phyloP scores from a whole-genome alignment of 2,888 invertebrate species.

The Agriopis leucophaearia region DNA sequence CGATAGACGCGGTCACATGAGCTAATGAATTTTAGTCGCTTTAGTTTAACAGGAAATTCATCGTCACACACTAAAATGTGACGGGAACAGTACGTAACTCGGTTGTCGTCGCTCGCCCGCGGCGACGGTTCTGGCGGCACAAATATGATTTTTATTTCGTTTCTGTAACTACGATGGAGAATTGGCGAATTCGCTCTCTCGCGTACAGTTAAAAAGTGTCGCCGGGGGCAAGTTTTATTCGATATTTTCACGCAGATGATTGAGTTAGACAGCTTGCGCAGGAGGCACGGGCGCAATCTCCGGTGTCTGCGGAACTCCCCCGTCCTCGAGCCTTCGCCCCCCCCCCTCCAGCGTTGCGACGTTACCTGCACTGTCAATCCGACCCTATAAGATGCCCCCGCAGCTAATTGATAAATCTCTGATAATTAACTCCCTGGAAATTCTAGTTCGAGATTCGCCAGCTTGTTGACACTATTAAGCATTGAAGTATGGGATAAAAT shows the following conservation, averaged over 20 bases:
- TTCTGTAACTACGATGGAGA: constrained; percentile 58
- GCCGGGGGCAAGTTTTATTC: constrained; percentile 73
- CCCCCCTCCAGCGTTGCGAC: constrained; percentile 40
- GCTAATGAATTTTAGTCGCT: constrained; percentile 67
- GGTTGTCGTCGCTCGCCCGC: constrained; percentile 46
- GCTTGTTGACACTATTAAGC: constrained; percentile 16
- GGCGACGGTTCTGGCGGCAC: constrained; percentile 47
- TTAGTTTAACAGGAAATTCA: constrained; percentile 68
- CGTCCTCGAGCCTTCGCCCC: constrained; percentile 35
- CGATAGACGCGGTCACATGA: constrained; percentile 62
- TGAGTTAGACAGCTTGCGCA: constrained; percentile 81
- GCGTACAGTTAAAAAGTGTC: constrained; percentile 67
- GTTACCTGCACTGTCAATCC: constrained; percentile 53
- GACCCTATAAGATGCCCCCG: constrained; percentile 49
- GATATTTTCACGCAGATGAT: constrained; percentile 81
- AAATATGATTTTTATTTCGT: constrained; percentile 62
- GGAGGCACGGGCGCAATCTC: constrained; percentile 82
- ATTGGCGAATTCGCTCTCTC: constrained; percentile 58
- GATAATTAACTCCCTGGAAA: constrained; percentile 49
- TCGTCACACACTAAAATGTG: constrained; percentile 55
- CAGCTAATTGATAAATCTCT: constrained; percentile 58
- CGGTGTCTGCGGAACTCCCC: constrained; percentile 71
- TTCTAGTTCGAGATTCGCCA: constrained; percentile 27
- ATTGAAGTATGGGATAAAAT: constrained; percentile 3
- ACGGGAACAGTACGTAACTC: constrained; percentile 53